Evolutionary conservation across 1,140 invertebrate species (phyloP).

Genomic region (Gryllus bimaculatus): DNA sequence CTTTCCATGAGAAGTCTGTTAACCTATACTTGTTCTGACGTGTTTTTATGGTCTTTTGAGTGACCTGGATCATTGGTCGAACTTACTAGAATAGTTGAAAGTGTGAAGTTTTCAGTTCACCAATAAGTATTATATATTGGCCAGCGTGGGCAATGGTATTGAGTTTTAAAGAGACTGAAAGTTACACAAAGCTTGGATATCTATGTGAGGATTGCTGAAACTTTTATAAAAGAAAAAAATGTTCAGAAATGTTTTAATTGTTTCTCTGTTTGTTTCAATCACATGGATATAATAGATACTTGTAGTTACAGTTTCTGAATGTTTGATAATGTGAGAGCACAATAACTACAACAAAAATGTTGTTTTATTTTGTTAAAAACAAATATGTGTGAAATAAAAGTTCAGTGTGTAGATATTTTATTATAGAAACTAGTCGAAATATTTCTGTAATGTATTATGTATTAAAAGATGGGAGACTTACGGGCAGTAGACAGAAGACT

Average conservation of each 20-base stretch:
- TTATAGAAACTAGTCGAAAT: background rate
- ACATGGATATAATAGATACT: conserved; percentile 8
- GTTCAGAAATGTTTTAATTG: conserved; percentile 8
- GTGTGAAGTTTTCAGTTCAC: background rate
- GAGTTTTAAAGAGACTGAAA: conserved; percentile 14
- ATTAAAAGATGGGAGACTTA: background rate
- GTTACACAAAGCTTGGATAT: background rate
- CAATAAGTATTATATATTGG: background rate
- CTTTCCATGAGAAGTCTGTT: conserved; percentile 12
- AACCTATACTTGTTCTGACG: background rate
- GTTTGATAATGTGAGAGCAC: conserved; percentile 18
- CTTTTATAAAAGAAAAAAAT: background rate
- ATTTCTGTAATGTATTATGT: background rate
- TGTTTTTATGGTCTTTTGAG: background rate
- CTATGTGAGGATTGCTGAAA: background rate
- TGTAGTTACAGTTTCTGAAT: conserved; percentile 8
- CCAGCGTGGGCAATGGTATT: background rate
- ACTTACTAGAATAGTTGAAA: background rate
- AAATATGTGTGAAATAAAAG: background rate
- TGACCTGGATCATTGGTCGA: background rate
- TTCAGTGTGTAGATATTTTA: conserved; percentile 1
- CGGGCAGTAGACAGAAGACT: background rate
- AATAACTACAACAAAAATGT: conserved; percentile 12
- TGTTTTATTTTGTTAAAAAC: background rate
- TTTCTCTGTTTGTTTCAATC: conserved; percentile 13